phyloP scores from a whole-genome alignment of 1,140 invertebrate species.

The Stenopsyche tienmushanensis region DNA sequence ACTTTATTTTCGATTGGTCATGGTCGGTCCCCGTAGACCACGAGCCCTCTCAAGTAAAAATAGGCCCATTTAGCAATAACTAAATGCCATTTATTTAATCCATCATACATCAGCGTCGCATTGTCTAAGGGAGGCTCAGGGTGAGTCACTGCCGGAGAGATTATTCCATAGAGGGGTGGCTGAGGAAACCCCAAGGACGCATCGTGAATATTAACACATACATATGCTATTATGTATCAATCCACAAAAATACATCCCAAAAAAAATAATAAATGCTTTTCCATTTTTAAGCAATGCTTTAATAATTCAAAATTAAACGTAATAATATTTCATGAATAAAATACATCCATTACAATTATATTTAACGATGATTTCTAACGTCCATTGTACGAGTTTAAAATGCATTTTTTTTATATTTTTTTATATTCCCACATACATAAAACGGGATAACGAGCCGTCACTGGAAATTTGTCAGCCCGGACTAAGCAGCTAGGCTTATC shows the following conservation, averaged over 20 bases:
- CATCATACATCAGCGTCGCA: conserved; percentile 41
- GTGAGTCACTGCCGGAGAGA: conserved; percentile 10
- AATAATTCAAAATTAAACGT: too few species aligned
- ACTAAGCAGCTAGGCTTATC: conserved; percentile 14
- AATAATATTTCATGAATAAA: too few species aligned
- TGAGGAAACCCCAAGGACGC: neutral
- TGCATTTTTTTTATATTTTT: too few species aligned
- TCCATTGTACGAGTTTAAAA: too few species aligned
- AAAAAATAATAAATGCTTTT: too few species aligned
- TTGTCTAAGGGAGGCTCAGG: conserved; percentile 29
- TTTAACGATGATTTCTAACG: too few species aligned
- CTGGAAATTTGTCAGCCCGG: conserved; percentile 5
- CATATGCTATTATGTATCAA: too few species aligned
- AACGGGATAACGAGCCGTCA: conserved; percentile 8
- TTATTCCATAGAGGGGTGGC: neutral
- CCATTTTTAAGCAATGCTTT: too few species aligned
- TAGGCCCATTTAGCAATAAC: conserved; percentile 41
- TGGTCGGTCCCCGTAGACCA: conserved; percentile 26
- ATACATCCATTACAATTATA: too few species aligned
- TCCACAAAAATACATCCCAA: too few species aligned
- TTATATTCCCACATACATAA: too few species aligned
- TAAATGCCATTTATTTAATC: conserved; percentile 43
- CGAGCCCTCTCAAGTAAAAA: conserved; percentile 34
- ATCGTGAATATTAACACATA: neutral
- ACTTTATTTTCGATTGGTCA: conserved; percentile 23